Percentiles rank a stretch among this genome's conserved stretches.
phyloP scores from a whole-genome alignment of 2,888 invertebrate species.

The Trypoxylon attenuatum region DNA sequence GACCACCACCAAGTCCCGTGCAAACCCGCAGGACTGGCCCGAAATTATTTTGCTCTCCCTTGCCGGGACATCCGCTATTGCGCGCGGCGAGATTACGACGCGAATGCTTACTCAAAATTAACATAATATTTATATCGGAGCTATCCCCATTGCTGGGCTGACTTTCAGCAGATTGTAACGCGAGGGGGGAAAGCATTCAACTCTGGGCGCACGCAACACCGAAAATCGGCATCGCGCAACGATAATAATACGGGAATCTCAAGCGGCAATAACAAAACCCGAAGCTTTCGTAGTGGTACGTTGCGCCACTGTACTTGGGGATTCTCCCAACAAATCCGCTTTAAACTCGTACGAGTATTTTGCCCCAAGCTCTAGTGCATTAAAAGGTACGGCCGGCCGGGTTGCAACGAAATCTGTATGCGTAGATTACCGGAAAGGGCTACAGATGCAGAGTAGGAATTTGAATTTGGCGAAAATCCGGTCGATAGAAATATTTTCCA shows the following conservation, averaged over 20 bases:
- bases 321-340: slow-evolving; percentile 46
- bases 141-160: too few species aligned
- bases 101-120: too few species aligned
- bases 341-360: slow-evolving; percentile 49
- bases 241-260: slow-evolving; percentile 25
- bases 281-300: background rate
- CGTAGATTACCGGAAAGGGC: slow-evolving; percentile 52
- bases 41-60: background rate
- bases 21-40: slow-evolving; percentile 4
- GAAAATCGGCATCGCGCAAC: background rate
- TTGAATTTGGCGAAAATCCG: slow-evolving; percentile 50
- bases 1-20: slow-evolving; percentile 7
- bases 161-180: background rate
- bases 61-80: too few species aligned
- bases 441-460: slow-evolving; percentile 47
- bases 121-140: too few species aligned
- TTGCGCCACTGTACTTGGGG: slow-evolving; percentile 1
- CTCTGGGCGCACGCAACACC: background rate
- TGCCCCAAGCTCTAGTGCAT: slow-evolving; percentile 39
- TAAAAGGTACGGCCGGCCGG: slow-evolving; percentile 51
- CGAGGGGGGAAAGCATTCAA: slow-evolving; percentile 2
- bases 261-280: slow-evolving; percentile 10
- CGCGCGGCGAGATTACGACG: too few species aligned
- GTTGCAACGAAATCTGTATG: slow-evolving; percentile 56
- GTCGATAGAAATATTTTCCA: slow-evolving; percentile 21